A percentile compares a stretch with the other conserved stretches of the same genome.
These are phyloP conservation scores for Litocranius walleri DNA, from an alignment of 2,113 vertebrate genomes.

Conservation along the genomic window DNA sequence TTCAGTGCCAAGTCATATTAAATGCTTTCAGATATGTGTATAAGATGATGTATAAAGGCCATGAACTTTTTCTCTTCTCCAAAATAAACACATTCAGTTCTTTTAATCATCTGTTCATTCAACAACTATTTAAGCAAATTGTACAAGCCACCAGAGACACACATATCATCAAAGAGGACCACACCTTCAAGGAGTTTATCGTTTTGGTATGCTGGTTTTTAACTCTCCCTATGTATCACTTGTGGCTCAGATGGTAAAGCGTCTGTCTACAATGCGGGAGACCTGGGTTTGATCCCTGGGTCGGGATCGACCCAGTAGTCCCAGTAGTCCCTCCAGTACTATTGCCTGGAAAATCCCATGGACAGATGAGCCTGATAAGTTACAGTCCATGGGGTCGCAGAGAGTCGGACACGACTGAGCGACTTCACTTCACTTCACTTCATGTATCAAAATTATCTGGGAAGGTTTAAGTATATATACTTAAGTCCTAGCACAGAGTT, in stretches of 20 bases:
- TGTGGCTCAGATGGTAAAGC: too few relatives aligned
- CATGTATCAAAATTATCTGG: neutral
- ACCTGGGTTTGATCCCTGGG: too few relatives aligned
- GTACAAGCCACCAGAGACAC: neutral
- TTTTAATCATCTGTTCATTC: neutral
- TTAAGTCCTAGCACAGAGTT: neutral
- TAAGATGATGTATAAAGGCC: neutral
- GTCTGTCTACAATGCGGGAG: too few relatives aligned
- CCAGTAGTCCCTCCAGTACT: too few relatives aligned
- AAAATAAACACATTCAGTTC: neutral
- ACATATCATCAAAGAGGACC: neutral
- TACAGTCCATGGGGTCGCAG: too few relatives aligned
- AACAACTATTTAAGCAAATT: neutral
- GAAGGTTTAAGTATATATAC: neutral
- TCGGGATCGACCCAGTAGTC: too few relatives aligned
- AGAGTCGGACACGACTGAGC: too few relatives aligned
- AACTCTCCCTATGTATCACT: neutral
- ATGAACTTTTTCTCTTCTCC: neutral
- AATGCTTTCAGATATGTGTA: neutral
- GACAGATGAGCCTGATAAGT: too few relatives aligned
- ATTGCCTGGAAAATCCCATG: too few relatives aligned
- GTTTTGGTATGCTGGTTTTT: neutral
- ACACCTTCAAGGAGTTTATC: neutral
- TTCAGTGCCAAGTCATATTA: neutral
- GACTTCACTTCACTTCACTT: too few relatives aligned